These are phyloP conservation scores for Globicephala melas DNA, from an alignment of 2,113 vertebrate species.

Conservation along the genomic window DNA sequence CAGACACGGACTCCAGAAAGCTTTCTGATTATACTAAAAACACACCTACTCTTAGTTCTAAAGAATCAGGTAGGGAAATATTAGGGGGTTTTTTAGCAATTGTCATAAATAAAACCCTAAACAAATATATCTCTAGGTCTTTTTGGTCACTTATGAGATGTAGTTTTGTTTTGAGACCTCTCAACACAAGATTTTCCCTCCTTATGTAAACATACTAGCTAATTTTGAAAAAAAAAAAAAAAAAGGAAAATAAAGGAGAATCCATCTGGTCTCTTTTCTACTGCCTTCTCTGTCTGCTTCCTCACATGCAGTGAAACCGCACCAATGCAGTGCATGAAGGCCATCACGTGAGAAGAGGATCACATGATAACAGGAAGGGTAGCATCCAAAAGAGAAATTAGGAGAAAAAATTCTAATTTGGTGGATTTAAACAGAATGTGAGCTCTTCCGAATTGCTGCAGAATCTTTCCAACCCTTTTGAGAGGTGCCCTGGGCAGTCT, in stretches of 20 bases:
- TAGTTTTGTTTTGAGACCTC: background rate
- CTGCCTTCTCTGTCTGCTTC: background rate
- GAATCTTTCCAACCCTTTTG: background rate
- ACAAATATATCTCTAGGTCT: conserved; percentile 74
- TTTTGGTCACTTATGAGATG: background rate
- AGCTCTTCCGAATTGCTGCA: background rate
- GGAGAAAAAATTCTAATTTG: background rate
- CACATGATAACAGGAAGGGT: background rate
- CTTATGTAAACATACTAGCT: background rate
- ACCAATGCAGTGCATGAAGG: fast-evolving
- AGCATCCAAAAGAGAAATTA: background rate
- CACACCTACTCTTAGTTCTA: background rate
- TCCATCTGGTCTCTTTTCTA: background rate
- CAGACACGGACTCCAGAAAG: background rate
- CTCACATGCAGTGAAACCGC: background rate
- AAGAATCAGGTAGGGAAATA: background rate
- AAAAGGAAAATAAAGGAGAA: background rate
- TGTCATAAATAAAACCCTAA: conserved; percentile 83
- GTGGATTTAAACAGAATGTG: background rate
- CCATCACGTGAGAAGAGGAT: background rate
- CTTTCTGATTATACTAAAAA: background rate
- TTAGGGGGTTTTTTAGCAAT: conserved; percentile 63
- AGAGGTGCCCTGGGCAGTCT: too few species aligned
- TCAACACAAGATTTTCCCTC: background rate
- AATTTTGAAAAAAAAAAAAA: background rate